Evolutionary conservation across 2,113 vertebrate species (phyloP).

Genomic region (Microcebus jonahi): DNA sequence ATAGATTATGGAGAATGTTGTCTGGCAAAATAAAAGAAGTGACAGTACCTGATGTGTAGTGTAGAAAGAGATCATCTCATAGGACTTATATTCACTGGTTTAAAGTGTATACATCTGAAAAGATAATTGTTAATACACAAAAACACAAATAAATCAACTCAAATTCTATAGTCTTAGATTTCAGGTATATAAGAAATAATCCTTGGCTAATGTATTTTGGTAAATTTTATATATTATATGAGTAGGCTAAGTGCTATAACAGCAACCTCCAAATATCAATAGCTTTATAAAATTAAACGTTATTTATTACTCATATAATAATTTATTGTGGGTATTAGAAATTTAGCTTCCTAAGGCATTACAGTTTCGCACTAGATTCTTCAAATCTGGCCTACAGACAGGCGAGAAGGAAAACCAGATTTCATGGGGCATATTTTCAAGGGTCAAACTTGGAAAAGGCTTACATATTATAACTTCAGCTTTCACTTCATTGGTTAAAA

Average conservation of each 20-base stretch:
- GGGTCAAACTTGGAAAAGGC: background rate
- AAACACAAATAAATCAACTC: background rate
- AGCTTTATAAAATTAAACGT: background rate
- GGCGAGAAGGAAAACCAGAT: background rate
- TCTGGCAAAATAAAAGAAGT: background rate
- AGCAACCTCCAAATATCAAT: background rate
- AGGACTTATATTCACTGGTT: background rate
- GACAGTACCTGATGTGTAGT: background rate
- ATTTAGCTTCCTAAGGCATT: background rate
- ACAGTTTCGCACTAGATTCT: background rate
- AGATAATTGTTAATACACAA: background rate
- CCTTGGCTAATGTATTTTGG: background rate
- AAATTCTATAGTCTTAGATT: background rate
- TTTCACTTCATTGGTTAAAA: background rate
- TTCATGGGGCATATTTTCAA: background rate
- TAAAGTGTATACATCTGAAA: background rate
- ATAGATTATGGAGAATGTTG: background rate
- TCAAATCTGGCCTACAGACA: background rate
- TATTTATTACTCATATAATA: background rate
- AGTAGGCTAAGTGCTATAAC: no score
- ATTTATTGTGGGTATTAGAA: background rate
- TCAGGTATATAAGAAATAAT: background rate
- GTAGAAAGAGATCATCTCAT: background rate
- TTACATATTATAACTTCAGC: background rate
- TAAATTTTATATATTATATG: background rate